Percentiles rank a stretch among this genome's conserved stretches.
phyloP scores from a whole-genome alignment of 2,113 vertebrate species.

The Catharus fuscescens region DNA sequence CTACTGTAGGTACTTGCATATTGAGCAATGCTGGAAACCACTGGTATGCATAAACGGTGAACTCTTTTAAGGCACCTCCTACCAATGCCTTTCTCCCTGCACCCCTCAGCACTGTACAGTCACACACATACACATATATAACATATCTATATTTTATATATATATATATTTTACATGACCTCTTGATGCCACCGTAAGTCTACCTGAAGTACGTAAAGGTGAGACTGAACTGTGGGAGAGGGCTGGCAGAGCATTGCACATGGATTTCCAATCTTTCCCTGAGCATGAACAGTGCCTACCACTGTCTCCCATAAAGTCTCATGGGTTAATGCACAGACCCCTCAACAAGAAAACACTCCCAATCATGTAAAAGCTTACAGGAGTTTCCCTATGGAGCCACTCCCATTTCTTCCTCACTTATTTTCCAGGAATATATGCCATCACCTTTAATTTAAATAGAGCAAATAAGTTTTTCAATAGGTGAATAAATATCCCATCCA shows the following conservation, averaged over 20 bases:
- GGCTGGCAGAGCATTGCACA: not conserved
- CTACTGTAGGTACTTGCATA: not conserved
- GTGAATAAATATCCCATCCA: not conserved
- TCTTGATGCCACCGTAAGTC: not conserved
- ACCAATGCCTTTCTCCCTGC: not conserved
- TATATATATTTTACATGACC: not conserved
- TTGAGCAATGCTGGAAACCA: not conserved
- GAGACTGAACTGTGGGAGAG: not conserved
- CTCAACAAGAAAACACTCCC: not conserved
- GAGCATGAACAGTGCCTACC: not conserved
- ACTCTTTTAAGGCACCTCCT: not conserved
- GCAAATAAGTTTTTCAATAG: not conserved
- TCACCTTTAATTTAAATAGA: not conserved
- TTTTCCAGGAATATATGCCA: not conserved
- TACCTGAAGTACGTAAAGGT: not conserved
- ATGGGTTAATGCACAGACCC: not conserved
- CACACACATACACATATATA: not conserved
- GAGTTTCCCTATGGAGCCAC: not conserved
- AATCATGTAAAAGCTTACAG: accelerated
- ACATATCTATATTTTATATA: not conserved
- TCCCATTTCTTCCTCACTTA: not conserved
- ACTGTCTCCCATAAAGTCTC: not conserved
- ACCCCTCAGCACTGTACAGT: accelerated
- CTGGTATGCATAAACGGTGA: not conserved
- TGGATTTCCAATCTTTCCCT: not conserved